A percentile compares a stretch with the other conserved stretches of the same genome.
Conservation (phyloP, 2,888 invertebrate species). For the Drosophila subsilvestris region DNA sequence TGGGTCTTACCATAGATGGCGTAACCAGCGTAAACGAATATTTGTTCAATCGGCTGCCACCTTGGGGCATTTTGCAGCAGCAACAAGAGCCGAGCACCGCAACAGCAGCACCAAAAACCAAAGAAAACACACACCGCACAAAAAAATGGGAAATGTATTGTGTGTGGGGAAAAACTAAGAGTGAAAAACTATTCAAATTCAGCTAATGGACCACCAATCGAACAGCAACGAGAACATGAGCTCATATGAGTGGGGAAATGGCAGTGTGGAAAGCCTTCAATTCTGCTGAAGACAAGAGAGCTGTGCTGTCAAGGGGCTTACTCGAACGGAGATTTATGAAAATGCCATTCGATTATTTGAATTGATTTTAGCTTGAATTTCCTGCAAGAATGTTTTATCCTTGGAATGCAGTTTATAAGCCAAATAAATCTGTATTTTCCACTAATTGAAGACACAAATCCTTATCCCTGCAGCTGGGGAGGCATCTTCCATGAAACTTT, state of each 20-base stretch:
- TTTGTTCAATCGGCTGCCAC: conserved; percentile 27
- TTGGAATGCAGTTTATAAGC: too few species aligned
- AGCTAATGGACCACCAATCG: conserved; percentile 23
- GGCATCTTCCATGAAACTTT: conserved; percentile 18
- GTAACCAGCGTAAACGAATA: conserved; percentile 10
- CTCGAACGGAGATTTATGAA: neutral
- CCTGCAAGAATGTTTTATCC: neutral
- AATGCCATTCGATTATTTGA: neutral
- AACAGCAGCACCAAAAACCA: neutral
- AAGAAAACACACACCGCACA: conserved; percentile 7
- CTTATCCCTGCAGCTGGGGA: neutral
- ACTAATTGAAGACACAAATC: neutral
- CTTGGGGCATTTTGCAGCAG: conserved; percentile 14
- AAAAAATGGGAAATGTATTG: neutral
- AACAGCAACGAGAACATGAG: neutral
- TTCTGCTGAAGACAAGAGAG: neutral
- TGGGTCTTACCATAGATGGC: neutral
- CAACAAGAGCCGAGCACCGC: conserved; percentile 5
- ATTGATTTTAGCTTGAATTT: neutral
- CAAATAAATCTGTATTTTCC: neutral
- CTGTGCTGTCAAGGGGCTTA: neutral
- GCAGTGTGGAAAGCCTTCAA: too few species aligned
- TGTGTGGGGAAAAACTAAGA: neutral
- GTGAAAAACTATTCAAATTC: conserved; percentile 32
- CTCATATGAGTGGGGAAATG: neutral